phyloP scores from a whole-genome alignment of 1,140 invertebrate species.

The Diploscapter pachys region DNA sequence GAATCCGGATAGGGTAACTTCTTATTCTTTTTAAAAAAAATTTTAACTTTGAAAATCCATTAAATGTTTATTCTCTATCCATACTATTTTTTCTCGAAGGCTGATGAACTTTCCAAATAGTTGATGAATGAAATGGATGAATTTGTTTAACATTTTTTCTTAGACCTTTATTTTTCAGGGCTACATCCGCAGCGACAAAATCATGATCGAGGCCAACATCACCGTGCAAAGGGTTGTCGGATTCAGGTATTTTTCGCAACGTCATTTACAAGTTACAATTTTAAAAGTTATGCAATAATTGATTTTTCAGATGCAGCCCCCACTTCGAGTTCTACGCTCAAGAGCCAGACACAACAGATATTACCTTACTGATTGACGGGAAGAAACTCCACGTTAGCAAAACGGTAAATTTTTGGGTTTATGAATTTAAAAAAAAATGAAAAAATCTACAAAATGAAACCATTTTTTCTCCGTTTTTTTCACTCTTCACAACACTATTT shows the following conservation, averaged over 20 bases:
- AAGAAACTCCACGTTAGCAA: conserved; percentile 45
- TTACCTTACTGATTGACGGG: conserved; percentile 46
- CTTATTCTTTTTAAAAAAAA: background rate
- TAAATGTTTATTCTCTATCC: too few species aligned
- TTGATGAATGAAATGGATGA: too few species aligned
- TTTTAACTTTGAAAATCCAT: too few species aligned
- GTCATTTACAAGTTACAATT: conserved; percentile 4
- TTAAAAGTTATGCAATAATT: background rate
- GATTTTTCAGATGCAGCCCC: conserved; percentile 39
- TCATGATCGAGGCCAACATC: conserved; percentile 49
- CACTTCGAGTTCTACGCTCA: conserved; percentile 42
- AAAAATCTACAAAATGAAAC: background rate
- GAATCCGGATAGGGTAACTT: conserved; percentile 37
- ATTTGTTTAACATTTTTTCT: too few species aligned
- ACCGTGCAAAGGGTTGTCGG: conserved; percentile 44
- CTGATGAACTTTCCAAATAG: too few species aligned
- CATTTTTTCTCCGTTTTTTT: background rate
- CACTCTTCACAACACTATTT: background rate
- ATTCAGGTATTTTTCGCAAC: conserved; percentile 35
- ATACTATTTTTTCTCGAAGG: too few species aligned
- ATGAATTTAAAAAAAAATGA: too few species aligned
- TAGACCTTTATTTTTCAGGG: conserved; percentile 14
- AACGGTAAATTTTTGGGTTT: conserved; percentile 27
- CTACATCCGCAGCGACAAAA: conserved; percentile 38
- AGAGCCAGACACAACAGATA: conserved; percentile 38